phyloP scores from a whole-genome alignment of 2,888 invertebrate genomes.

The Trissolcus japonicus region DNA sequence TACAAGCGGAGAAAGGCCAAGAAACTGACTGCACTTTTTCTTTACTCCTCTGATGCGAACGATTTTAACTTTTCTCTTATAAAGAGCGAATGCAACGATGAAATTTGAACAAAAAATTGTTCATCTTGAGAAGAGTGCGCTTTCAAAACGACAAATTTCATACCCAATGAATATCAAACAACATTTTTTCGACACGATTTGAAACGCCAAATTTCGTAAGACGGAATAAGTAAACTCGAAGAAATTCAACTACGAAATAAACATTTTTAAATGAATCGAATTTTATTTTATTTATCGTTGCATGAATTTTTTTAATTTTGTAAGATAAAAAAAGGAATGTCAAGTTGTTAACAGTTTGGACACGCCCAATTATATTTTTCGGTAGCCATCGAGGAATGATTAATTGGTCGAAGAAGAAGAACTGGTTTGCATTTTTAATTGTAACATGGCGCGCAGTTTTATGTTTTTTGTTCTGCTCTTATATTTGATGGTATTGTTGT shows the following conservation, averaged over 20 bases:
- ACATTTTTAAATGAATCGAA: too few species aligned
- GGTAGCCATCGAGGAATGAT: slow-evolving; percentile 13
- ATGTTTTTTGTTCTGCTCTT: neutral
- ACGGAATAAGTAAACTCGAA: too few species aligned
- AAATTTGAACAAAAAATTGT: neutral
- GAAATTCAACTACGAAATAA: too few species aligned
- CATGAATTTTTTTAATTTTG: too few species aligned
- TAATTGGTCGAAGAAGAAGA: slow-evolving; percentile 11
- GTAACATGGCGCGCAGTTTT: slow-evolving; percentile 9
- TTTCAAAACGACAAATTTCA: neutral
- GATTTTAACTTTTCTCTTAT: slow-evolving; percentile 20
- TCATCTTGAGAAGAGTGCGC: neutral
- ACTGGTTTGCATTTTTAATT: slow-evolving; percentile 21
- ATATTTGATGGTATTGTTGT: neutral
- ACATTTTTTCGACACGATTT: too few species aligned
- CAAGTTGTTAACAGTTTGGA: too few species aligned
- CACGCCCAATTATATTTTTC: too few species aligned
- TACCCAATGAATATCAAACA: too few species aligned
- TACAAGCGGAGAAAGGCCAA: slow-evolving; percentile 28
- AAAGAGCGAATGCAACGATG: neutral
- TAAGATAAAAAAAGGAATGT: too few species aligned
- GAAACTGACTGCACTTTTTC: slow-evolving; percentile 28
- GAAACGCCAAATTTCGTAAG: too few species aligned
- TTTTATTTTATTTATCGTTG: too few species aligned
- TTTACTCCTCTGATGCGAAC: slow-evolving; percentile 8